phyloP scores from a whole-genome alignment of 2,797 vertebrate species.

The Takifugu ocellatus region DNA sequence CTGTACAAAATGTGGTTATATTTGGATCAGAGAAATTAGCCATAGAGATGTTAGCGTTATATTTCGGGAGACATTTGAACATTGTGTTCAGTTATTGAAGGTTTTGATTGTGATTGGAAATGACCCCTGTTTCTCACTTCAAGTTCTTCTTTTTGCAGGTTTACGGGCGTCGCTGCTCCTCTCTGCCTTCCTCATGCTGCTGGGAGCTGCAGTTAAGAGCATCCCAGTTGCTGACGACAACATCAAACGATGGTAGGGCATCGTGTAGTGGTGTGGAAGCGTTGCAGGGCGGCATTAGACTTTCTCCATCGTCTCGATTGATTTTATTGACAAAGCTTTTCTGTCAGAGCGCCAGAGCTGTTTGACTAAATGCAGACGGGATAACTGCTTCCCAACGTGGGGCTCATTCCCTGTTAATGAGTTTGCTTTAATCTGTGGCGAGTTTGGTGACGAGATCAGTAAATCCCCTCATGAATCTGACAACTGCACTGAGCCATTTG shows the following conservation, averaged over 20 bases:
- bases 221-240: slow-evolving; percentile 81
- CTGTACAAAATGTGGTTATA: too few species aligned
- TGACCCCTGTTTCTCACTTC: background rate
- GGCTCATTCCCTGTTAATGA: background rate
- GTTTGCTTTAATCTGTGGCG: background rate
- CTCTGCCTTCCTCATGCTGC: slow-evolving; percentile 87
- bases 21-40: too few species aligned
- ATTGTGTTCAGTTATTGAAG: too few species aligned
- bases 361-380: background rate
- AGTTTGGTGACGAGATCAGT: too few species aligned
- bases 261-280: too few species aligned
- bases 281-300: slow-evolving; percentile 1
- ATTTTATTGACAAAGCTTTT: slow-evolving; percentile 1
- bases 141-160: slow-evolving; percentile 69
- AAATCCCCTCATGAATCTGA: too few species aligned
- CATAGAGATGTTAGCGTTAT: too few species aligned
- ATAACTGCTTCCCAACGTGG: slow-evolving; percentile 1
- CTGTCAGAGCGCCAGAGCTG: background rate
- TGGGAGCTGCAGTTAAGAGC: slow-evolving; percentile 85
- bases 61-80: too few species aligned
- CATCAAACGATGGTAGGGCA: slow-evolving; percentile 86
- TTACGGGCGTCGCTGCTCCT: slow-evolving; percentile 88
- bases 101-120: too few species aligned
- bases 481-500: too few species aligned
- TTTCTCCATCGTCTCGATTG: slow-evolving; percentile 8